Evolutionary conservation across 2,113 vertebrate genomes (phyloP), one percentile per base, ranked within the genome.

Genomic region (Gasterosteus aculeatus): DNA sequence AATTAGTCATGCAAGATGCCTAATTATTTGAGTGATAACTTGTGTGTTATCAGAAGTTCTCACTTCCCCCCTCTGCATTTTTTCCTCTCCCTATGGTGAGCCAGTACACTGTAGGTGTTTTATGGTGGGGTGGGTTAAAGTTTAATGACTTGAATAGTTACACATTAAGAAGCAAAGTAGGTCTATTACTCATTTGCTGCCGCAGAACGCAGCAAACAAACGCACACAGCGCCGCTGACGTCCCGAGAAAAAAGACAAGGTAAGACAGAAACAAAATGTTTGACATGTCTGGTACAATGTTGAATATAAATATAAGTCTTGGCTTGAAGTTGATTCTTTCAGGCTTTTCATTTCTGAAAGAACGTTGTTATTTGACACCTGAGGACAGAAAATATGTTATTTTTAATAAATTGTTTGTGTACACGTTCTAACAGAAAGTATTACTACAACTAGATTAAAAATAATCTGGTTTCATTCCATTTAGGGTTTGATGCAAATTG

Each of bases 71-170:
- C 10, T 61, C 42, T 26, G 57, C 11, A 5, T 77, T 64, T 44
- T 51, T 1, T 16, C 8, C 29, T 11, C 18, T 62, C 3, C 18
- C 10, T 0, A 46, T 4, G 5, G 10, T 33, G 14, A 53, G 16
- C 49, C n/a, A 41, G 22, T 59, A 26, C 22, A 26, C 22, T 26
- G 64, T 51, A 73, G 35, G 64, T 67, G 49, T 68, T 89, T 85
- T 89, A 90, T 84, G 85, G 69, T 54, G 31, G 66, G 4, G 33
- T 72, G 73, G 88, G 87, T 93, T 91, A 90, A 93, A 77, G 82
- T 90, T 90, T 91, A 90, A 84, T 86, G 72, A 70, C 61, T 62
- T 75, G 47, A 29, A 46, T 64, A 78, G 82, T 85, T 88, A 84
- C 29, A 70, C 29, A 89, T 83, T 70, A 26, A 83, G 62, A 57